Evolutionary conservation across 1,140 invertebrate species (phyloP).

Genomic region (Solenopsis invicta): DNA sequence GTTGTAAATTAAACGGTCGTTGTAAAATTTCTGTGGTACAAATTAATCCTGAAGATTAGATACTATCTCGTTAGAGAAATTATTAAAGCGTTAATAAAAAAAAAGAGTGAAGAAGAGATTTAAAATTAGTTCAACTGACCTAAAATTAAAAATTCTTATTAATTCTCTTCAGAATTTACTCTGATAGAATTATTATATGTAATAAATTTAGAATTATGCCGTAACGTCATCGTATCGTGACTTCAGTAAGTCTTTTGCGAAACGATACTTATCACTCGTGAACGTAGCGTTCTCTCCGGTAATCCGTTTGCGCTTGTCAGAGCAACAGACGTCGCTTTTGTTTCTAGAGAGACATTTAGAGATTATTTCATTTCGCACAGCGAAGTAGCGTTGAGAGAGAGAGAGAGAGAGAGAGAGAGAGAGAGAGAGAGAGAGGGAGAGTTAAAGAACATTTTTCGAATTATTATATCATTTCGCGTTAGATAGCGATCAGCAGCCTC

Average conservation of each 20-base stretch:
- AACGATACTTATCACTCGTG: slow-evolving; percentile 42
- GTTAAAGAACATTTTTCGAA: slow-evolving; percentile 28
- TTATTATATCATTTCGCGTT: slow-evolving; percentile 34
- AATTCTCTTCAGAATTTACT: neutral
- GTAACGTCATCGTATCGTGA: slow-evolving; percentile 1
- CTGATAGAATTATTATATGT: neutral
- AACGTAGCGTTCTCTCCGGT: slow-evolving; percentile 18
- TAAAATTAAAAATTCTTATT: neutral
- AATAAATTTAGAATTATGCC: neutral
- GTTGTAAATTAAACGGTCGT: neutral
- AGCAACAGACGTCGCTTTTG: slow-evolving; percentile 44
- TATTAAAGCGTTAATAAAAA: neutral
- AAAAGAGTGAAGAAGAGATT: neutral
- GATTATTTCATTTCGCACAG: slow-evolving; percentile 42
- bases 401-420: slow-evolving; percentile 8
- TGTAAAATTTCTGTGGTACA: neutral
- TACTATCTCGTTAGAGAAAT: neutral
- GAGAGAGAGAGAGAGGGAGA: slow-evolving; percentile 15
- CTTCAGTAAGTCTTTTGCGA: slow-evolving; percentile 23
- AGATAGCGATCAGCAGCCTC: neutral
- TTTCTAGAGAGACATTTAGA: slow-evolving; percentile 39
- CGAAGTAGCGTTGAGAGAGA: neutral
- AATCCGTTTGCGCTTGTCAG: slow-evolving; percentile 47
- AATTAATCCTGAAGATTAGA: slow-evolving; percentile 2
- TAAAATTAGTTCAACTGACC: neutral